Conservation (phyloP, 2,113 vertebrate species). For the Pterophyllum scalare region DNA sequence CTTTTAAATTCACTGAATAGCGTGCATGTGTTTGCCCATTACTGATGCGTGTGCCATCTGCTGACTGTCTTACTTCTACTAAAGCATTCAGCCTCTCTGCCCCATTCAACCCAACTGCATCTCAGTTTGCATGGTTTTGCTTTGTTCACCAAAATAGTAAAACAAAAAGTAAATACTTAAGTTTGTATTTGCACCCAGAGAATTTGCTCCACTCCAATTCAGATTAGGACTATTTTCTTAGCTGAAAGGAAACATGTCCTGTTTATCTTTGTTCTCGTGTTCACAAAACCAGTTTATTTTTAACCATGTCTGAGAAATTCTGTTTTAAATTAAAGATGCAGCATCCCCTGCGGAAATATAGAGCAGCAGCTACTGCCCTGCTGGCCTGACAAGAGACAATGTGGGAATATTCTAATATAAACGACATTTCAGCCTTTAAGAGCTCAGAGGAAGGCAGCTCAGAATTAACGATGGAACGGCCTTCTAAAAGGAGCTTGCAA, state of each 20-base stretch:
- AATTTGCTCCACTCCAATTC: neutral
- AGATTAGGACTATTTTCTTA: neutral
- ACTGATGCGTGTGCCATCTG: too few species aligned
- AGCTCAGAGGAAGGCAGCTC: neutral
- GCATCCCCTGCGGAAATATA: neutral
- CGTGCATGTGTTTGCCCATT: too few species aligned
- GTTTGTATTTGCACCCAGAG: neutral
- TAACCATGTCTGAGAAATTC: constrained; percentile 30
- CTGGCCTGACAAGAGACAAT: neutral
- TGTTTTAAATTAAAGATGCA: constrained; percentile 7
- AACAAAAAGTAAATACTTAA: neutral
- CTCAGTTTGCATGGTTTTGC: neutral
- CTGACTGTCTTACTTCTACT: too few species aligned
- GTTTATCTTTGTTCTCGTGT: neutral
- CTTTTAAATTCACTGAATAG: neutral
- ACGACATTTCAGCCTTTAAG: neutral
- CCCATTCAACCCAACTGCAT: too few species aligned
- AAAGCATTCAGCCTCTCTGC: too few species aligned
- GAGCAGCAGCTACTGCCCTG: neutral
- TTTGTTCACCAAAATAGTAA: neutral
- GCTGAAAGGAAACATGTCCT: neutral
- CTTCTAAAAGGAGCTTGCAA: neutral
- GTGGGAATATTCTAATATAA: constrained; percentile 13
- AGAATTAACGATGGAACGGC: neutral
- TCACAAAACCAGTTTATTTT: constrained; percentile 18